Conservation (phyloP, 2,113 vertebrate species). For the Gavia stellata region DNA sequence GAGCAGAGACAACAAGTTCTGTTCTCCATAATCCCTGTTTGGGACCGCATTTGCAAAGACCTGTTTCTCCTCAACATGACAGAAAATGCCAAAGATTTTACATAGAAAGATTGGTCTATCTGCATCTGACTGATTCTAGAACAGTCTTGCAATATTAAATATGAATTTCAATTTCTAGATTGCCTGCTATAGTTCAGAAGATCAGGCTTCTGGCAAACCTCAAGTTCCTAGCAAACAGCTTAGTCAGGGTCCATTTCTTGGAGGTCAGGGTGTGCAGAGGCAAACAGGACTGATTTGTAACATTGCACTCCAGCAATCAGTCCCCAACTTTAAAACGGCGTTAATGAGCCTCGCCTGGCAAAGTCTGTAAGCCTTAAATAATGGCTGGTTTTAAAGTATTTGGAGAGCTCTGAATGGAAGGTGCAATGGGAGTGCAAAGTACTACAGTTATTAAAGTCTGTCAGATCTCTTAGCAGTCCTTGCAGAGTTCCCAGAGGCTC, state of each 20-base stretch:
- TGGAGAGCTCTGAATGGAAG: background rate
- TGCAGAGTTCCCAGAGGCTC: background rate
- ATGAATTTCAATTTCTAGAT: background rate
- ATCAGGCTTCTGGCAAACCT: background rate
- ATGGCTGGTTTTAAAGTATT: background rate
- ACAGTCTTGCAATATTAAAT: background rate
- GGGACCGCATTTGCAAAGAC: background rate
- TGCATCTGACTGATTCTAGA: background rate
- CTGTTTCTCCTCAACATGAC: background rate
- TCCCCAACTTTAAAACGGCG: background rate
- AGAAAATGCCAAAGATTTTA: background rate
- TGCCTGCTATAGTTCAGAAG: background rate
- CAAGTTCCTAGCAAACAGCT: background rate
- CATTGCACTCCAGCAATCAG: background rate
- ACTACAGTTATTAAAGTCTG: background rate
- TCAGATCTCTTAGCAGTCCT: slow-evolving; percentile 10
- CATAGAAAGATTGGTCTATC: background rate
- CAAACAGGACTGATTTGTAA: background rate
- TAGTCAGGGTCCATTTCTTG: background rate
- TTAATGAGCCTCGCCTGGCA: background rate
- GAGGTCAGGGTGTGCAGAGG: background rate
- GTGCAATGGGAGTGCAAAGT: background rate
- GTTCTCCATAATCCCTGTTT: background rate
- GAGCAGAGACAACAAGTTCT: background rate
- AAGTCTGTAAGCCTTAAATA: background rate